A percentile compares a stretch with the other conserved stretches of the same genome.
Evolutionary conservation across 2,113 vertebrate species (phyloP).

Genomic region (Leuciscus idus): DNA sequence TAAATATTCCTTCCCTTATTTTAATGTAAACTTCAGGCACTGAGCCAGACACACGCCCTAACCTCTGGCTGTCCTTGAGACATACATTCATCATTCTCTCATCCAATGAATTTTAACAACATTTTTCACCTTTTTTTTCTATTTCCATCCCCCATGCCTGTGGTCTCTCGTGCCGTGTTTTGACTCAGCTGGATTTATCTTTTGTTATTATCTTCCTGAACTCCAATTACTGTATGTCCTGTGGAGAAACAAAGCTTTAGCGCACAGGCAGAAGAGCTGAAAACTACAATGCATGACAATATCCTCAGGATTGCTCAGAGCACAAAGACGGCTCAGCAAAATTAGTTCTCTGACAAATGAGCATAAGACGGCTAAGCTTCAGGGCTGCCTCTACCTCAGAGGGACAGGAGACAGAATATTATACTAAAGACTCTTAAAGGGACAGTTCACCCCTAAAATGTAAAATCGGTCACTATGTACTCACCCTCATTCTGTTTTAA

Average conservation of each 20-base stretch:
- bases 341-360: conserved; percentile 64
- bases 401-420: conserved; percentile 38
- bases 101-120: conserved; percentile 75
- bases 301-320: conserved; percentile 58
- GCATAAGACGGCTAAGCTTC: conserved; percentile 29
- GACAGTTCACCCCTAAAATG: background rate
- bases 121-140: conserved; percentile 40
- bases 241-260: conserved; percentile 66
- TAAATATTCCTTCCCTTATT: background rate
- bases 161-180: conserved; percentile 44
- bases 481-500: background rate
- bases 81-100: conserved; percentile 68
- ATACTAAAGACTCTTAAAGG: conserved; percentile 28
- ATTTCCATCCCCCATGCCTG: conserved; percentile 30
- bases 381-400: conserved; percentile 35
- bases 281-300: conserved; percentile 67
- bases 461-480: background rate
- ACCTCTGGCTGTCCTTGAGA: conserved; percentile 72
- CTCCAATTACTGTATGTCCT: conserved; percentile 67
- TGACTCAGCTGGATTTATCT: conserved; percentile 65
- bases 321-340: conserved; percentile 41
- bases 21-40: conserved; percentile 36
- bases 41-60: conserved; percentile 63
- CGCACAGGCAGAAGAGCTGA: conserved; percentile 55
- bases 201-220: conserved; percentile 70